phyloP scores from a whole-genome alignment of 2,797 vertebrate genomes.

The Pempheris klunzingeri region DNA sequence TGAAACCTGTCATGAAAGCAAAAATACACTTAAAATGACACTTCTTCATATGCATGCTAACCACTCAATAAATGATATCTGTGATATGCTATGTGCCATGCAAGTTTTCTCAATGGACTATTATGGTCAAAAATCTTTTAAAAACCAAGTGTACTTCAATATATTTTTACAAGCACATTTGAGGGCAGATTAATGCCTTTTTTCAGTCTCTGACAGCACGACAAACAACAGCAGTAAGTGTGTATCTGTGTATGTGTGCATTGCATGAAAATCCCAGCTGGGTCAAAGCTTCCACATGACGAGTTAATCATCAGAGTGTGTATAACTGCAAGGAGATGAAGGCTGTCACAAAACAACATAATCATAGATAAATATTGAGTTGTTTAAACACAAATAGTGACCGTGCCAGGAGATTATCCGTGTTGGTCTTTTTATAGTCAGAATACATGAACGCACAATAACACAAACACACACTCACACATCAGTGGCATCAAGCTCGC shows the following conservation, averaged over 20 bases:
- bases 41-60: background rate
- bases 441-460: constrained; percentile 15
- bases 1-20: constrained; percentile 74
- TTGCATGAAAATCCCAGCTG: constrained; percentile 36
- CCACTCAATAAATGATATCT: background rate
- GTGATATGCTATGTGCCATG: background rate
- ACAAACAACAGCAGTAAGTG: constrained; percentile 20
- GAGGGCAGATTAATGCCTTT: background rate
- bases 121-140: background rate
- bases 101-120: background rate
- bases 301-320: constrained; percentile 42
- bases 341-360: constrained; percentile 36
- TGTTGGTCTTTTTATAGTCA: constrained; percentile 52
- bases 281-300: constrained; percentile 54
- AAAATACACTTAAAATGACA: constrained; percentile 6
- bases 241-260: constrained; percentile 5
- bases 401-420: constrained; percentile 48
- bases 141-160: background rate
- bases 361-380: constrained; percentile 50
- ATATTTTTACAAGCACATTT: background rate
- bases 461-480: constrained; percentile 1
- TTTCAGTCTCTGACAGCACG: background rate
- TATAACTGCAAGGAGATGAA: constrained; percentile 28
- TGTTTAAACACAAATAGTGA: constrained; percentile 43
- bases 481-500: constrained; percentile 34